phyloP scores from a whole-genome alignment of 2,113 vertebrate species.

The Synchiropus splendidus region DNA sequence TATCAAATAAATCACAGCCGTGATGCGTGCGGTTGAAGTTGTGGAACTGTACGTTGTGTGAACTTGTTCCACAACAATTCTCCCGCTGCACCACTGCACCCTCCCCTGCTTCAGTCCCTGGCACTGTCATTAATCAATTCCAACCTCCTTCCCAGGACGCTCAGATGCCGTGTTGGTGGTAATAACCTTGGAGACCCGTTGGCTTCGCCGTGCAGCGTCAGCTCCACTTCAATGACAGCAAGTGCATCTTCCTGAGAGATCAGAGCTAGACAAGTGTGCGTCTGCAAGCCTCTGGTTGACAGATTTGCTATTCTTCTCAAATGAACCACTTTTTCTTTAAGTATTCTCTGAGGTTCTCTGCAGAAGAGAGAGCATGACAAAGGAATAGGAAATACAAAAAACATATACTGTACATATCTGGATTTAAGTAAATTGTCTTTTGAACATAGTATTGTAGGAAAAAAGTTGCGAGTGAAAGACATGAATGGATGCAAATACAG shows the following conservation, averaged over 20 bases:
- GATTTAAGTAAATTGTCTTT: too few relatives aligned
- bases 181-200: conserved; percentile 55
- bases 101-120: conserved; percentile 17
- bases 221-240: conserved; percentile 30
- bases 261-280: conserved; percentile 5
- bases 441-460: too few relatives aligned
- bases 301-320: background rate
- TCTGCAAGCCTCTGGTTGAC: conserved; percentile 3
- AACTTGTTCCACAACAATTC: conserved; percentile 5
- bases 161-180: conserved; percentile 39
- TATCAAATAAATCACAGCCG: too few relatives aligned
- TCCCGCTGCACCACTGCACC: conserved; percentile 25
- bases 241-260: conserved; percentile 20
- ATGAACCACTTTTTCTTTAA: background rate
- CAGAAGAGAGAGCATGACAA: background rate
- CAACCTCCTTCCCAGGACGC: conserved; percentile 40
- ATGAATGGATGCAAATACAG: too few relatives aligned
- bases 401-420: background rate
- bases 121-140: conserved; percentile 57
- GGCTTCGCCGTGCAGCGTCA: conserved; percentile 41
- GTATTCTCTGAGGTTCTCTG: background rate
- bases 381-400: background rate
- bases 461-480: too few relatives aligned
- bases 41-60: background rate
- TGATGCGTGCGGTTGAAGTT: too few relatives aligned